Evolutionary conservation across 2,888 invertebrate species (phyloP), one percentile per base, ranked within the genome.

Genomic region (Rambutsinella grinnellia): DNA sequence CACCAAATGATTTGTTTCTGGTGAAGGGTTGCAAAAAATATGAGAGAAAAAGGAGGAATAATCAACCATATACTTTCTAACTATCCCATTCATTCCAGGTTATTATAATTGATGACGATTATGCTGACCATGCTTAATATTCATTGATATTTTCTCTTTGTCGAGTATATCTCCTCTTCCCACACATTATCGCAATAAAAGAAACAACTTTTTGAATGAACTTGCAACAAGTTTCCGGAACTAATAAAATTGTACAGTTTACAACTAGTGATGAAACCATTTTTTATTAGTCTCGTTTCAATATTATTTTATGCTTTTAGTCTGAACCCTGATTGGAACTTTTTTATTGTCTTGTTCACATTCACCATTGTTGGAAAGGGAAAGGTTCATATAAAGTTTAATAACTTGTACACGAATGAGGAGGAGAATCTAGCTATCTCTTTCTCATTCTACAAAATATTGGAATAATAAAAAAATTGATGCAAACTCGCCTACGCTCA

Each of bases 391-490:
- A n/a, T n/a, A n/a, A n/a, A n/a, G 46, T 44, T 47, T 47, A 49
- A 61, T 61, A 6, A 26, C 2, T 24, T 26, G 2, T 49, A 23
- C 23, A 24, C 24, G 61, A 47, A 61, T 47, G 61, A 61, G 61
- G 61, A 61, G 61, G 61, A 61, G 47, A 61, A 61, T 61, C 61
- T 47, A 49, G 10, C 24, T 36, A n/a, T n/a, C n/a, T n/a, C n/a
- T n/a, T n/a, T n/a, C 58, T 44, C 46, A 60, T 44, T 44, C 23
- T 26, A 47, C 47, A 49, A 26, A 47, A 24, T 61, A 49, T 49
- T 54, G 53, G 21, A 44, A 28, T 13, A 56, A 66, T 66, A 66
- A 66, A 66, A n/a, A 66, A 44, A 56, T 56, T 57, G 26, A 66
- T 56, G 56, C 23, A 36, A 13, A 36, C 13, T 36, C 36, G 36